These are phyloP conservation scores for Pyralis farinalis DNA, from an alignment of 2,888 invertebrate genomes.

Conservation along the genomic window DNA sequence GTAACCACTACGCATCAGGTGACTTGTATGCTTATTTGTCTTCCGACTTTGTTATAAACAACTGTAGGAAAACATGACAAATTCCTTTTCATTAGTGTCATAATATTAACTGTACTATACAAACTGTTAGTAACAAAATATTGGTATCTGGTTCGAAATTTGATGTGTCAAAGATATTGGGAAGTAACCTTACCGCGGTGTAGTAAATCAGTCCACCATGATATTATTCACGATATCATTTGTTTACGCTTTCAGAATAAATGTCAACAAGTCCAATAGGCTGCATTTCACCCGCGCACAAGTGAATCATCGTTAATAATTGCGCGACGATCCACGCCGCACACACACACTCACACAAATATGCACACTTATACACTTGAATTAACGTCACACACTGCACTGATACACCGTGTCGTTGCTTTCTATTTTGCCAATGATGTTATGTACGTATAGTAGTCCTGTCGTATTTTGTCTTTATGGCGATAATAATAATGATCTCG, in stretches of 20 bases:
- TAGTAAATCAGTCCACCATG: constrained; percentile 71
- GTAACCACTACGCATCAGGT: too few relatives aligned
- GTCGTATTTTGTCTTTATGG: constrained; percentile 44
- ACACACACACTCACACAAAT: constrained; percentile 49
- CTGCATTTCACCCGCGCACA: constrained; percentile 79
- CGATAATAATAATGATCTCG: constrained; percentile 35
- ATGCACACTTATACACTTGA: constrained; percentile 45
- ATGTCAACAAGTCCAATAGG: constrained; percentile 78
- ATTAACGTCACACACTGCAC: constrained; percentile 60
- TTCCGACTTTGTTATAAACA: too few relatives aligned
- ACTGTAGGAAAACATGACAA: not conserved
- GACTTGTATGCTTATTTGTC: too few relatives aligned
- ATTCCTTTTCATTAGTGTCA: not conserved
- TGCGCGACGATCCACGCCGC: constrained; percentile 77
- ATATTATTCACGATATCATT: constrained; percentile 70
- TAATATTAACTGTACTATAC: not conserved
- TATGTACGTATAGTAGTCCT: constrained; percentile 20
- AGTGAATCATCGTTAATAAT: constrained; percentile 80
- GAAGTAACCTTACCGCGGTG: constrained; percentile 54
- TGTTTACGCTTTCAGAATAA: constrained; percentile 71
- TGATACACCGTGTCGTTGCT: constrained; percentile 32
- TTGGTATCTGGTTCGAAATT: not conserved
- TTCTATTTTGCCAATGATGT: constrained; percentile 28
- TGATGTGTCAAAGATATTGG: not conserved
- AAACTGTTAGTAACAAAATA: too few relatives aligned